A percentile compares a stretch with the other conserved stretches of the same genome.
Evolutionary conservation across 2,113 vertebrate species (phyloP).

Genomic region (Archilochus colubris): DNA sequence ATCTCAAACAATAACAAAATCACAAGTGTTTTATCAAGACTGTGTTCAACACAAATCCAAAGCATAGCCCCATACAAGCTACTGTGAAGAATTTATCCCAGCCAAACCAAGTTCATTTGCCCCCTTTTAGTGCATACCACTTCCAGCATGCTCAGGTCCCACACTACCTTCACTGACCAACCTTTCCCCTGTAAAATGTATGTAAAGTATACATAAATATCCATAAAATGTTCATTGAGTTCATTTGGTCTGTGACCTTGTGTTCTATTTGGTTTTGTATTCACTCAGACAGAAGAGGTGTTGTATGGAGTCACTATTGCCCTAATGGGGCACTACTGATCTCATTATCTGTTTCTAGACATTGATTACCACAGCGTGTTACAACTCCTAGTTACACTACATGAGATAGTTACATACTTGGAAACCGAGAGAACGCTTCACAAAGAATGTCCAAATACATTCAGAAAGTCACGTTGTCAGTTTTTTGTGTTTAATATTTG

Average conservation of each 20-base stretch:
- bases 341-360: neutral
- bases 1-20: neutral
- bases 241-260: neutral
- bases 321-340: neutral
- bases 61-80: neutral
- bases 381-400: neutral
- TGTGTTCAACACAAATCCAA: neutral
- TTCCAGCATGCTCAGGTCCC: neutral
- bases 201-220: neutral
- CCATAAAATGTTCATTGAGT: neutral
- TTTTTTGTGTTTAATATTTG: neutral
- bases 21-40: neutral
- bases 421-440: neutral
- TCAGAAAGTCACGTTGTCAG: neutral
- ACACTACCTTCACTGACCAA: neutral
- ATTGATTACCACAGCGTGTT: neutral
- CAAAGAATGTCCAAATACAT: neutral
- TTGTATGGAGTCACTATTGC: neutral
- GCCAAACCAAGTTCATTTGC: neutral
- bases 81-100: neutral
- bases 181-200: neutral
- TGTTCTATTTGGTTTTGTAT: neutral
- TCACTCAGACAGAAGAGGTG: neutral
- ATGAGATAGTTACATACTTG: neutral
- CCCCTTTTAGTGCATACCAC: neutral